A percentile compares a stretch with the other conserved stretches of the same genome.
Evolutionary conservation across 2,113 vertebrate genomes (phyloP).

Genomic region (Psittacus erithacus): DNA sequence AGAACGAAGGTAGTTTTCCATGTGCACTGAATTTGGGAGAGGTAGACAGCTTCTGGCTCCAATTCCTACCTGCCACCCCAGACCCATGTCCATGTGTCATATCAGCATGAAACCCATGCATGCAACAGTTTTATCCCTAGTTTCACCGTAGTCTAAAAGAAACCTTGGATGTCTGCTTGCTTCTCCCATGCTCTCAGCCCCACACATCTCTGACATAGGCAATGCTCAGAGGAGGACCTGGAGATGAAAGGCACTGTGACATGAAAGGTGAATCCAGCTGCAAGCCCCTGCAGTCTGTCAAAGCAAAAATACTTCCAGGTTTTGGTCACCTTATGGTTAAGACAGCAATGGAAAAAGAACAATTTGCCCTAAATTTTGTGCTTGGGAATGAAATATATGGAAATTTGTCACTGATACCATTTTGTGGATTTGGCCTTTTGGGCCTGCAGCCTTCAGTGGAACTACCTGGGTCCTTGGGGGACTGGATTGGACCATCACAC

Average conservation of each 20-base stretch:
- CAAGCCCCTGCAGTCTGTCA: not conserved
- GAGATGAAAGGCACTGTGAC: not conserved
- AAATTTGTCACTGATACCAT: not conserved
- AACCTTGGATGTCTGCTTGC: not conserved
- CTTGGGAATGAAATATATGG: not conserved
- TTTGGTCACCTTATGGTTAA: not conserved
- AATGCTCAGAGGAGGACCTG: not conserved
- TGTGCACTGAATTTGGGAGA: not conserved
- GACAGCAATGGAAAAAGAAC: not conserved
- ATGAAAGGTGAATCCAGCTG: not conserved
- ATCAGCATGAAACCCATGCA: not conserved
- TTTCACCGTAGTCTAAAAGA: not conserved
- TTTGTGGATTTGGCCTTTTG: not conserved
- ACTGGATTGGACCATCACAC: not conserved
- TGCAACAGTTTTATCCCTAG: not conserved
- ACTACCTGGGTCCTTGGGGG: fast-evolving
- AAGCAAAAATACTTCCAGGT: not conserved
- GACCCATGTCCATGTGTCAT: no score
- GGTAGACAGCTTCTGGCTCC: not conserved
- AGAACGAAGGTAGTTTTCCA: not conserved
- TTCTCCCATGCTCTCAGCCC: not conserved
- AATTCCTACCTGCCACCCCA: not conserved
- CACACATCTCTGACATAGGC: not conserved
- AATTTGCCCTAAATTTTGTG: not conserved
- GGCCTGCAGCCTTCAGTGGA: not conserved